Evolutionary conservation across 2,888 invertebrate genomes (phyloP).

Genomic region (Nomada ferruginata): DNA sequence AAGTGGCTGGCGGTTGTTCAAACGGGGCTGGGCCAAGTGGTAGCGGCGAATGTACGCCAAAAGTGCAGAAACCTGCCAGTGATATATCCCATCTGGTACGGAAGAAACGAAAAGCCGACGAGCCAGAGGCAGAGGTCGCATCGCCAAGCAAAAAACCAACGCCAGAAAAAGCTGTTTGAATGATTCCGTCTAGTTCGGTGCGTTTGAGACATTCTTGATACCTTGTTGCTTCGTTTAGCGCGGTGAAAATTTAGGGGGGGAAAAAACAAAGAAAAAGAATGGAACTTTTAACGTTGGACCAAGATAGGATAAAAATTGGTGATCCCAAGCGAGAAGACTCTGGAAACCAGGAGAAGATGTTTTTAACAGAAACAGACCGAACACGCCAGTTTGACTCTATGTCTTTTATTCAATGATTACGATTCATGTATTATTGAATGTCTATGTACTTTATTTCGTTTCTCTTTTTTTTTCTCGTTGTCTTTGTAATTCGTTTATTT

Average conservation of each 20-base stretch:
- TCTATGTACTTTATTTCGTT: slow-evolving; percentile 11
- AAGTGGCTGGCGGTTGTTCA: slow-evolving; percentile 76
- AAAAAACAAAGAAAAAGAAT: slow-evolving; percentile 24
- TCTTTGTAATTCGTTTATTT: slow-evolving; percentile 49
- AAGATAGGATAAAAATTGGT: slow-evolving; percentile 32
- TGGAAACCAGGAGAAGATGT: slow-evolving; percentile 6
- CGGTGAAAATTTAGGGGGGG: slow-evolving; percentile 23
- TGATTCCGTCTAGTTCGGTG: slow-evolving; percentile 19
- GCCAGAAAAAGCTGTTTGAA: slow-evolving; percentile 62
- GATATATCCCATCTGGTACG: slow-evolving; percentile 93
- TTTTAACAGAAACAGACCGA: slow-evolving; percentile 11
- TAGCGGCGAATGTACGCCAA: slow-evolving; percentile 56
- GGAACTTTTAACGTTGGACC: slow-evolving; percentile 48
- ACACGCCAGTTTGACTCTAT: slow-evolving; percentile 8
- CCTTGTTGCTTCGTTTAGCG: slow-evolving; percentile 27
- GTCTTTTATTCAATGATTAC: slow-evolving; percentile 35
- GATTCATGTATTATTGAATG: slow-evolving; percentile 1
- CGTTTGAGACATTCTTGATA: slow-evolving; percentile 30
- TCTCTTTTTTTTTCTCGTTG: slow-evolving; percentile 8
- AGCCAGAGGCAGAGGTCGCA: slow-evolving; percentile 84
- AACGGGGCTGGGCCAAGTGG: slow-evolving; percentile 79
- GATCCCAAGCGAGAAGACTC: background rate
- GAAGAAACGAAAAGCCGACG: slow-evolving; percentile 90
- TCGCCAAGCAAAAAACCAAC: slow-evolving; percentile 87
- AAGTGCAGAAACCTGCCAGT: slow-evolving; percentile 87